Base-by-base conservation (phyloP, 2,888 invertebrate genomes). In the Lasius fuliginosus region DNA sequence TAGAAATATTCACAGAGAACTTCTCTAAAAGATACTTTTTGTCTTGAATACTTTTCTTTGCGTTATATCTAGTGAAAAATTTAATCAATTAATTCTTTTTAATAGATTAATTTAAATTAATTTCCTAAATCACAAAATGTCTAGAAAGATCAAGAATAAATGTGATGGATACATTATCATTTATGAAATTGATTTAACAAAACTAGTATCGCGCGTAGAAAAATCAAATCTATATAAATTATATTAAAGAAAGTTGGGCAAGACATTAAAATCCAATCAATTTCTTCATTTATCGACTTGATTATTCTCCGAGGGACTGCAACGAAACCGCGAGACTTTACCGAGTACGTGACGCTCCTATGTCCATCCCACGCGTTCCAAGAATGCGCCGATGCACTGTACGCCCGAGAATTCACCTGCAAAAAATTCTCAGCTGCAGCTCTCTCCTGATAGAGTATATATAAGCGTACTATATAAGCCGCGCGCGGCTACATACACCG, bases 231-330 rank as follows among this genome's bases (percentile, higher is more conserved):
- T 18, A 53, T 42, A 58, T 73, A 73, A 73, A 73, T 73, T 42
- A 79, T 71, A 79, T 73, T 56, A 81, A 40, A 73, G 33, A 73
- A 60, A 73, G 46, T 81, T 73, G 27, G 15, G 46, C 30, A 60
- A 60, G 79, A 60, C 46, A 74, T 81, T 73, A 81, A 81, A 81
- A 73, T 60, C 79, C 60, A 74, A 81, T 79, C 79, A 60, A 79
- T 81, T 73, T 81, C 33, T 73, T 81, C 33, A 15, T 60, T 71
- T 81, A 81, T 81, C 60, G 60, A 79, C 36, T 81, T 74, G 79
- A 81, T 81, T 74, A 73, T 81, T 60, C 74, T 73, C 79, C 15
- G 15, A 60, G 79, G 46, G 49, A 36, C 23, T 73, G 23, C 60
- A 73, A 79, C 58, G 46, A 73, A 74, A 81, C 60, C 74, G 46